phyloP scores from a whole-genome alignment of 2,797 vertebrate genomes.

The Acanthiza pusilla region DNA sequence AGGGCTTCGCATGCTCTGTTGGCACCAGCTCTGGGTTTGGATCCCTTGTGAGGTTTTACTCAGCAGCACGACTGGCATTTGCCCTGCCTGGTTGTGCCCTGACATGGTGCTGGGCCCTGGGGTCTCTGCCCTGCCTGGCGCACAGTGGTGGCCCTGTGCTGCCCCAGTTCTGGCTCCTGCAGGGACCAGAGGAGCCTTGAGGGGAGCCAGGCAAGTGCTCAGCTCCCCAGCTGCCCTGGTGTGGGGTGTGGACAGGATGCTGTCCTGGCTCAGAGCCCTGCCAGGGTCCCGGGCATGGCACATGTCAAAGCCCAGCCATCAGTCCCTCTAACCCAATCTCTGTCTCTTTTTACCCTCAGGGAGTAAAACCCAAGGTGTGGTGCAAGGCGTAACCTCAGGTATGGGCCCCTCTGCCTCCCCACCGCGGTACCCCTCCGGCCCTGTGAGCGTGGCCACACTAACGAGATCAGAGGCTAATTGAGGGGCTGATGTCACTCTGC shows the following conservation, averaged over 20 bases:
- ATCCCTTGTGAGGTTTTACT: not conserved
- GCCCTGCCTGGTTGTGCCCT: not conserved
- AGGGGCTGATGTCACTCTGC: conserved; percentile 59
- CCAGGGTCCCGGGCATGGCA: accelerated
- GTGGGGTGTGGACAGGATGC: not conserved
- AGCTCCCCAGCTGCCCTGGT: accelerated
- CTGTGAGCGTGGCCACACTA: not conserved
- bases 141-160: accelerated
- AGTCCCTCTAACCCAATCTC: not conserved
- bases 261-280: not conserved
- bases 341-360: conserved; percentile 76
- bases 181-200: not conserved
- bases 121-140: not conserved
- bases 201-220: not conserved
- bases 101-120: accelerated
- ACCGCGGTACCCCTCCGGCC: not conserved
- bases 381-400: conserved; percentile 92
- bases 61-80: accelerated
- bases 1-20: accelerated
- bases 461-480: conserved; percentile 67
- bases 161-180: not conserved
- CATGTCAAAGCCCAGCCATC: accelerated
- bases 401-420: not conserved
- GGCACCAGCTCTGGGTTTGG: not conserved
- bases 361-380: conserved; percentile 90